Conservation (phyloP, 1,140 invertebrate genomes). For the Orius insidiosus region DNA sequence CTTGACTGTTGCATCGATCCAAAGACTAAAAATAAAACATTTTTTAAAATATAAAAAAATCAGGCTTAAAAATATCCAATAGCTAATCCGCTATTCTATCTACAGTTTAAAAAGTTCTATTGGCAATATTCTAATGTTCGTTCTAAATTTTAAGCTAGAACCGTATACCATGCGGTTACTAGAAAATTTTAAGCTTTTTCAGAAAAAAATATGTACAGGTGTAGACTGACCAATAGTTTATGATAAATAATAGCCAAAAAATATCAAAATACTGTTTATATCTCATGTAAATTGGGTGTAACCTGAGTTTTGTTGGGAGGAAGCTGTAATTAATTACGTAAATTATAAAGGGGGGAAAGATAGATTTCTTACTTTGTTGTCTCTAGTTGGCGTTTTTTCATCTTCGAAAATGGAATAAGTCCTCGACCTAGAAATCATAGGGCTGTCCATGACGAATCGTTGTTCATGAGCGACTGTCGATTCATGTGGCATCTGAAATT, state of each 20-base stretch:
- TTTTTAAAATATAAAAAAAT: too few species aligned
- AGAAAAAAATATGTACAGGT: too few species aligned
- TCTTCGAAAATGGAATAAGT: slow-evolving; percentile 31
- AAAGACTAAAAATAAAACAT: slow-evolving; percentile 27
- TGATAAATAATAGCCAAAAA: background rate
- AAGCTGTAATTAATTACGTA: background rate
- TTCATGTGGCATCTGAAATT: slow-evolving; percentile 86
- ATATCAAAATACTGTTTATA: too few species aligned
- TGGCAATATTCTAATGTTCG: too few species aligned
- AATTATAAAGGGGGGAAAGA: slow-evolving; percentile 1
- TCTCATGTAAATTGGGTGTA: too few species aligned
- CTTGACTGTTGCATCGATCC: slow-evolving; percentile 35
- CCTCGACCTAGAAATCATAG: slow-evolving; percentile 21
- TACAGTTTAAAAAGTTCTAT: background rate
- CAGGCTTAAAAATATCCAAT: background rate
- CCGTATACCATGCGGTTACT: too few species aligned
- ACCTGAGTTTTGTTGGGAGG: too few species aligned
- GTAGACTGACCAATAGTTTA: too few species aligned
- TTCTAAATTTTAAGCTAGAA: too few species aligned
- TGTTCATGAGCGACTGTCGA: slow-evolving; percentile 92
- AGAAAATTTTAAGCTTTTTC: too few species aligned
- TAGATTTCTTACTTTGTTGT: too few species aligned
- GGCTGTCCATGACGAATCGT: slow-evolving; percentile 38
- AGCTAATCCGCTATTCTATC: background rate
- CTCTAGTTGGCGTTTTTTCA: too few species aligned